Conservation (phyloP, 2,888 invertebrate genomes). For the Temnothorax rugatulus region DNA sequence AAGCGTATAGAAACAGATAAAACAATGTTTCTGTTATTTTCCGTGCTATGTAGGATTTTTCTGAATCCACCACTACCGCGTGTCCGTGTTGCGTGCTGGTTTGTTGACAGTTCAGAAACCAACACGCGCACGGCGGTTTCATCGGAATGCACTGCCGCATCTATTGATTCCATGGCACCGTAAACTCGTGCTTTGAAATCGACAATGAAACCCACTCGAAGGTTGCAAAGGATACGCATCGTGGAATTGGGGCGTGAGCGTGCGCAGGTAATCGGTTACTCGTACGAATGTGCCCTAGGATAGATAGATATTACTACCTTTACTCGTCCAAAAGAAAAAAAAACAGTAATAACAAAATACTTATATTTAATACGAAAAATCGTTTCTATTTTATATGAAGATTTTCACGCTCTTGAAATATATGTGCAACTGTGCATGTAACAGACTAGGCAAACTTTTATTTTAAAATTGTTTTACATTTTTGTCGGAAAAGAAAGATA, state of each 20-base stretch:
- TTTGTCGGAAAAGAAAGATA: background rate
- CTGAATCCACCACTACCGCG: slow-evolving; percentile 21
- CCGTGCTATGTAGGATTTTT: slow-evolving; percentile 40
- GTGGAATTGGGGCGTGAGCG: slow-evolving; percentile 36
- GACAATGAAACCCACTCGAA: slow-evolving; percentile 68
- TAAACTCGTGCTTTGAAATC: slow-evolving; percentile 71
- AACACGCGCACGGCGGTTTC: slow-evolving; percentile 56
- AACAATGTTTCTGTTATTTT: slow-evolving; percentile 48
- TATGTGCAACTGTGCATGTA: background rate
- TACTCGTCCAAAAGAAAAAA: background rate
- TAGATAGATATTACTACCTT: background rate
- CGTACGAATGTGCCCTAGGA: background rate
- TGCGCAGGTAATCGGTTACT: slow-evolving; percentile 13
- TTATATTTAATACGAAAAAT: background rate
- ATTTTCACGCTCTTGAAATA: background rate
- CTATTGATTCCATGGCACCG: slow-evolving; percentile 68
- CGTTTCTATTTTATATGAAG: background rate
- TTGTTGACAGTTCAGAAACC: slow-evolving; percentile 71
- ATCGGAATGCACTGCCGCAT: slow-evolving; percentile 52
- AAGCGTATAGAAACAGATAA: slow-evolving; percentile 23
- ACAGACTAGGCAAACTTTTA: background rate
- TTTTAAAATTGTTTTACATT: background rate
- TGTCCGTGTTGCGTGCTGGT: slow-evolving; percentile 50
- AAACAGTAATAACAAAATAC: background rate
- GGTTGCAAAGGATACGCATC: slow-evolving; percentile 53